These are phyloP conservation scores for Anarhynchus alexandrinus DNA, from an alignment of 2,113 vertebrate genomes.

Conservation along the genomic window DNA sequence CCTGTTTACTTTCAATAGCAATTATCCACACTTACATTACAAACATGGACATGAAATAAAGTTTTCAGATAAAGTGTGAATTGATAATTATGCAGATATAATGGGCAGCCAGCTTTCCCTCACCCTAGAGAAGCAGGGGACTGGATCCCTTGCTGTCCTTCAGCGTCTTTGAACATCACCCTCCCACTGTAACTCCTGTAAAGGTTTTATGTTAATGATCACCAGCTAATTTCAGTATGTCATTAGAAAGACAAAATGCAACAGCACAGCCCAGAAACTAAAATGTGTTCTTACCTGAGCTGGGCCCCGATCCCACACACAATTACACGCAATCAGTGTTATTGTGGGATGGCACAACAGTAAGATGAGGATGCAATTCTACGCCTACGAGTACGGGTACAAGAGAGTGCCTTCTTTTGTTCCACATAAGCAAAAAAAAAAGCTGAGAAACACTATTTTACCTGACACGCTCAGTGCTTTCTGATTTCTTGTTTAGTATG, in stretches of 20 bases:
- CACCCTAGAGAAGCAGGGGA: not conserved
- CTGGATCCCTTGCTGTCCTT: not conserved
- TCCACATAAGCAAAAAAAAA: not conserved
- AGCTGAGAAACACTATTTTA: not conserved
- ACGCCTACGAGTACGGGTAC: not conserved
- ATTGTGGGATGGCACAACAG: not conserved
- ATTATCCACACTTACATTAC: not conserved
- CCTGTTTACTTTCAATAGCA: not conserved
- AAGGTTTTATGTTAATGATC: not conserved
- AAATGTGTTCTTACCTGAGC: not conserved
- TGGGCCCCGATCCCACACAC: not conserved
- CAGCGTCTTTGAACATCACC: not conserved
- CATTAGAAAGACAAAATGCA: not conserved
- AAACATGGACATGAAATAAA: not conserved
- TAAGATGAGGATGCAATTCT: not conserved
- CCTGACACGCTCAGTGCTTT: not conserved
- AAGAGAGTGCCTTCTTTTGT: not conserved
- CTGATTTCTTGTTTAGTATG: not conserved
- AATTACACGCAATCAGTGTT: rapidly evolving
- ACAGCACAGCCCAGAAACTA: not conserved
- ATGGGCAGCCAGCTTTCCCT: not conserved
- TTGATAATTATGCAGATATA: rapidly evolving
- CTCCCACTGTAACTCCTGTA: not conserved
- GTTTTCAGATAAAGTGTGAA: not conserved
- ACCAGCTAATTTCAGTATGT: not conserved